Evolutionary conservation across 2,888 invertebrate genomes (phyloP).

Genomic region (Morinoia aosen): DNA sequence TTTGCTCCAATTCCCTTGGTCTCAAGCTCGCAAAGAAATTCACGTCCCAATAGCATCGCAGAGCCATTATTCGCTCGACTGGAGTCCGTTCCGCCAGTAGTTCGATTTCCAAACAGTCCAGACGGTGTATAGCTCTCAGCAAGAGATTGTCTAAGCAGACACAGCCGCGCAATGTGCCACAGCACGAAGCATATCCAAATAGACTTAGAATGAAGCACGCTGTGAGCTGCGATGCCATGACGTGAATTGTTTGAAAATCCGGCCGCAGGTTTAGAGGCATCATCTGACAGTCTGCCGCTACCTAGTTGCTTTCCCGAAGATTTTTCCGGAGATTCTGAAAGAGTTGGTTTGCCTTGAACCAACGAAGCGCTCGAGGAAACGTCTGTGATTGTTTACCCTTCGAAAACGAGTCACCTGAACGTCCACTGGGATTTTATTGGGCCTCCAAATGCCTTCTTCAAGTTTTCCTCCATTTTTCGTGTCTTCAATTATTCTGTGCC

Average conservation of each 20-base stretch:
- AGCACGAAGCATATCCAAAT: no score
- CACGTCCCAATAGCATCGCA: not conserved
- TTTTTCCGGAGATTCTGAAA: not conserved
- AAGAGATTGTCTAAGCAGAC: no score
- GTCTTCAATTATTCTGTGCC: not conserved
- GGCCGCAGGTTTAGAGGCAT: not conserved
- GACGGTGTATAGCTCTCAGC: no score
- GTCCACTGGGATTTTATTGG: slow-evolving; percentile 18
- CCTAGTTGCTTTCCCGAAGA: not conserved
- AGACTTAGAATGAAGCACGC: no score
- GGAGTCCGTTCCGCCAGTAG: not conserved
- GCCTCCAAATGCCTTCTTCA: not conserved
- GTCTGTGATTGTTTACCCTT: slow-evolving; percentile 22
- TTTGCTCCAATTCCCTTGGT: not conserved
- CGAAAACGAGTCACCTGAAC: not conserved
- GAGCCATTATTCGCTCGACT: not conserved
- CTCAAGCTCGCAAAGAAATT: not conserved
- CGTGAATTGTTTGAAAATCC: not conserved
- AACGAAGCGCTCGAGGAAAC: not conserved
- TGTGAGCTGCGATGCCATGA: no score
- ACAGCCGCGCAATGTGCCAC: no score
- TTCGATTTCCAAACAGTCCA: no score
- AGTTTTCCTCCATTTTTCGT: not conserved
- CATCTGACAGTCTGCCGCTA: not conserved
- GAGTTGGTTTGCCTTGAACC: slow-evolving; percentile 38